Conservation (phyloP, 2,113 vertebrate genomes). For the Lontra canadensis region DNA sequence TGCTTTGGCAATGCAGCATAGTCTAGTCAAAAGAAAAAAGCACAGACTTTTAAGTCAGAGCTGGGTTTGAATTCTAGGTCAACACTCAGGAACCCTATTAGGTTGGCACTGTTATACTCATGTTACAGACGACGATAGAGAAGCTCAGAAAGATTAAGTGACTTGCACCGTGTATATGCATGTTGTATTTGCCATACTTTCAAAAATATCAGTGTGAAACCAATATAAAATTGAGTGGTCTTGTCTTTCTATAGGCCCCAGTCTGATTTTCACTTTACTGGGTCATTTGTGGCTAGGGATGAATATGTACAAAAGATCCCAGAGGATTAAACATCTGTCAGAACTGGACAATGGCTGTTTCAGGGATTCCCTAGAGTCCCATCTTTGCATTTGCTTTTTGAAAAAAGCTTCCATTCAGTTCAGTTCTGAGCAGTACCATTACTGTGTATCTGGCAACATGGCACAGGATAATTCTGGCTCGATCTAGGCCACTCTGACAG, state of each 20-base stretch:
- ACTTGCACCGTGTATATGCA: not conserved
- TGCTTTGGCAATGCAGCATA: slow-evolving; percentile 49
- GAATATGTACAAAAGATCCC: slow-evolving; percentile 20
- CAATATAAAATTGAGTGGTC: slow-evolving; percentile 18
- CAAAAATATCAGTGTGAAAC: slow-evolving; percentile 13
- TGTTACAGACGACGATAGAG: not conserved
- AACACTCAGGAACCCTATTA: slow-evolving; percentile 21
- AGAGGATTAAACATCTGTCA: not conserved
- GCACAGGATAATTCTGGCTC: not conserved
- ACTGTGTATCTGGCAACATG: not conserved
- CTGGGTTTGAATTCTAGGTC: slow-evolving; percentile 50
- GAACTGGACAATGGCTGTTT: slow-evolving; percentile 10
- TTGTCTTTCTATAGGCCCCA: not conserved
- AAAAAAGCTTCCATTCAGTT: slow-evolving; percentile 10
- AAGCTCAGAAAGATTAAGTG: not conserved
- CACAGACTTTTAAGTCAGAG: slow-evolving; percentile 43
- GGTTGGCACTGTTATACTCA: not conserved
- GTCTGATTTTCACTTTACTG: slow-evolving; percentile 30
- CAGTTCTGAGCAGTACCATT: not conserved
- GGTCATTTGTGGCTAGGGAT: not conserved
- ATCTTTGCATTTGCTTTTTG: slow-evolving; percentile 19
- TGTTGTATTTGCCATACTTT: slow-evolving; percentile 19
- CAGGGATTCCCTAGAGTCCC: not conserved
- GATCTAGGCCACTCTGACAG: not conserved
- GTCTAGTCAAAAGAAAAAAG: slow-evolving; percentile 33